Base-by-base conservation (phyloP, 2,888 invertebrate species). In the Ochropleura plecta region DNA sequence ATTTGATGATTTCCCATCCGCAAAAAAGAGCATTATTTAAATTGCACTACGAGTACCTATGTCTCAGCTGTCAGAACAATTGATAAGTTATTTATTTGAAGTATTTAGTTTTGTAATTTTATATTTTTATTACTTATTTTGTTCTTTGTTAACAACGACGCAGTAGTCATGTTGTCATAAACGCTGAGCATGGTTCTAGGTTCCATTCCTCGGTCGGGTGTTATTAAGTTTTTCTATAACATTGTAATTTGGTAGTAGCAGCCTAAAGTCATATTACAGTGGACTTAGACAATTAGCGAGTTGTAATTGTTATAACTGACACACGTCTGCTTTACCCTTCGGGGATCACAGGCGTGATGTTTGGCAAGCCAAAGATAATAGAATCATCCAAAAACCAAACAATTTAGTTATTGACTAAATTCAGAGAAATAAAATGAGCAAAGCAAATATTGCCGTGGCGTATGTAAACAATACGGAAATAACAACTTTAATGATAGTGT, bases 401-500 rank as follows among this genome's bases (percentile, higher is more conserved):
- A 42, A n/a, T 40, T 48, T 42, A 0, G 5, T 51, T 2, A 2
- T 42, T 49, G 3, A 14, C 2, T 18, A 59, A 73, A 3, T 59
- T 30, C 73, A n/a, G 14, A 44, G 20, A 44, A 49, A 16, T n/a
- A n/a, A 49, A 49, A 49, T 16, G n/a, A 49, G 49, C 44, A 2
- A 16, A 59, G 4, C n/a, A 59, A 74, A 49, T 44, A 60, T n/a
- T n/a, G 3, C 30, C 14, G 49, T 74, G n/a, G 74, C 44, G n/a
- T 46, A 30, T 62, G 40, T 75, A 57, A 57, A 57, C 55, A 59
- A 78, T 10, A 14, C 30, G 16, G 30, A 59, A 16, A 44, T 16
- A 57, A 42, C 14, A 12, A 20, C 12, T 49, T 42, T n/a, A 40
- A 30, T 14, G 30, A n/a, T 60, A 20, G 18, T 7, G 42, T 6